These are phyloP conservation scores for Dimorphilus gyrociliatus DNA, from an alignment of 2,888 invertebrate species.

Conservation along the genomic window DNA sequence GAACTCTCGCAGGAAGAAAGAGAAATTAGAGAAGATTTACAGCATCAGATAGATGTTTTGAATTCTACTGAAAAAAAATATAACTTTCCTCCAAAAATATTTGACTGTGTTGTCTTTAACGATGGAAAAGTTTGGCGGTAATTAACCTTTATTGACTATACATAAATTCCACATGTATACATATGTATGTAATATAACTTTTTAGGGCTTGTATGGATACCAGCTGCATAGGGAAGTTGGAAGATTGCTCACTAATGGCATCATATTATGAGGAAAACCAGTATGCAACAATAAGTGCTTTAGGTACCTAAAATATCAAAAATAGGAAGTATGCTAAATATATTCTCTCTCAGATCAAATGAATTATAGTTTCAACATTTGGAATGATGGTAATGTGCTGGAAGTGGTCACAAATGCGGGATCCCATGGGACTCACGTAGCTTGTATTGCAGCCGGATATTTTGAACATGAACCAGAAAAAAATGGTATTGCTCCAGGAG, in stretches of 20 bases:
- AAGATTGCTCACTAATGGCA: slow-evolving; percentile 57
- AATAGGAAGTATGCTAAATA: no score
- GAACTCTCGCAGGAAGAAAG: slow-evolving; percentile 47
- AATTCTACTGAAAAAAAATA: slow-evolving; percentile 70
- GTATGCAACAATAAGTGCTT: slow-evolving; percentile 54
- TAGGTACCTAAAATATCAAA: slow-evolving; percentile 24
- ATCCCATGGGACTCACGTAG: slow-evolving; percentile 92
- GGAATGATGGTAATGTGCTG: slow-evolving; percentile 69
- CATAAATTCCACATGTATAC: not conserved
- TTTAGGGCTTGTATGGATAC: slow-evolving; percentile 66
- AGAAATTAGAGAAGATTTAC: slow-evolving; percentile 68
- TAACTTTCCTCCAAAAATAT: slow-evolving; percentile 66
- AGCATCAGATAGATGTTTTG: slow-evolving; percentile 65
- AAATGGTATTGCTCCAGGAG: slow-evolving; percentile 90
- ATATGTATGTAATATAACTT: not conserved
- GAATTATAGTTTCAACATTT: slow-evolving; percentile 68
- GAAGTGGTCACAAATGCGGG: slow-evolving; percentile 89
- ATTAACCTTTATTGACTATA: not conserved
- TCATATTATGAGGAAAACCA: slow-evolving; percentile 64
- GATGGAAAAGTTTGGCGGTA: slow-evolving; percentile 74
- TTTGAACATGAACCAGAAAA: slow-evolving; percentile 68
- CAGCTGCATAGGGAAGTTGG: slow-evolving; percentile 60
- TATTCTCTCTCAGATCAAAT: slow-evolving; percentile 44
- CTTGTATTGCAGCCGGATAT: slow-evolving; percentile 79
- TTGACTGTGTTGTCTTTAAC: slow-evolving; percentile 80